A percentile compares a stretch with the other conserved stretches of the same genome.
phyloP scores from a whole-genome alignment of 2,888 invertebrate species.

The Drosophila barbarae region DNA sequence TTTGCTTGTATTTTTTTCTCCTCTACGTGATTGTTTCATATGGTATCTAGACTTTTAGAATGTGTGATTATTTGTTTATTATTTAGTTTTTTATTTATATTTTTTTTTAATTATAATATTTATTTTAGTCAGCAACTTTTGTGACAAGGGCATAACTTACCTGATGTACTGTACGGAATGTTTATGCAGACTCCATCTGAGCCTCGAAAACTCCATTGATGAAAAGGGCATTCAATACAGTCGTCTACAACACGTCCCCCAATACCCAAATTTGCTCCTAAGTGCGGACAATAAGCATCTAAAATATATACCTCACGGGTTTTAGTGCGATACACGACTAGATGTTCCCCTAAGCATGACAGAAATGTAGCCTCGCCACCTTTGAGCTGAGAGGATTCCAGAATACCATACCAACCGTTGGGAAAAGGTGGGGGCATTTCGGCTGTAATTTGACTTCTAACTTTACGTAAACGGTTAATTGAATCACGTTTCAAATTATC shows the following conservation, averaged over 20 bases:
- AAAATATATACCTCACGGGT: constrained; percentile 84
- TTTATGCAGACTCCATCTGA: constrained; percentile 86
- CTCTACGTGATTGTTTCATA: too few relatives aligned
- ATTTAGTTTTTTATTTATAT: too few relatives aligned
- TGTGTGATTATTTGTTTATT: too few relatives aligned
- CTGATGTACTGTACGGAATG: constrained; percentile 84
- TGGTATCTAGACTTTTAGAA: too few relatives aligned
- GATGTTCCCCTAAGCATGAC: constrained; percentile 85
- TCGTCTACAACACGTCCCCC: constrained; percentile 89
- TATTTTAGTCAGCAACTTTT: background rate
- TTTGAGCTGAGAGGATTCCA: constrained; percentile 84
- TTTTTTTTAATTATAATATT: too few relatives aligned
- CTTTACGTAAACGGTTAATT: constrained; percentile 81
- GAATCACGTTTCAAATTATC: constrained; percentile 53
- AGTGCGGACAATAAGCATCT: constrained; percentile 93
- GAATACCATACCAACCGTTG: constrained; percentile 92
- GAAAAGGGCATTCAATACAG: constrained; percentile 93
- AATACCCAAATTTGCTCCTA: constrained; percentile 91
- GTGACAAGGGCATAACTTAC: constrained; percentile 1
- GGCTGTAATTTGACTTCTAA: constrained; percentile 82
- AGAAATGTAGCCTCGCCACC: constrained; percentile 82
- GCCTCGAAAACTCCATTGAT: constrained; percentile 90
- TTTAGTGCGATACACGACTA: constrained; percentile 86
- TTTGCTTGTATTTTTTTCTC: too few relatives aligned
- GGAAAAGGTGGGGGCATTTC: constrained; percentile 90